Evolutionary conservation across 2,888 invertebrate species (phyloP).

Genomic region (Amphipyra berbera): DNA sequence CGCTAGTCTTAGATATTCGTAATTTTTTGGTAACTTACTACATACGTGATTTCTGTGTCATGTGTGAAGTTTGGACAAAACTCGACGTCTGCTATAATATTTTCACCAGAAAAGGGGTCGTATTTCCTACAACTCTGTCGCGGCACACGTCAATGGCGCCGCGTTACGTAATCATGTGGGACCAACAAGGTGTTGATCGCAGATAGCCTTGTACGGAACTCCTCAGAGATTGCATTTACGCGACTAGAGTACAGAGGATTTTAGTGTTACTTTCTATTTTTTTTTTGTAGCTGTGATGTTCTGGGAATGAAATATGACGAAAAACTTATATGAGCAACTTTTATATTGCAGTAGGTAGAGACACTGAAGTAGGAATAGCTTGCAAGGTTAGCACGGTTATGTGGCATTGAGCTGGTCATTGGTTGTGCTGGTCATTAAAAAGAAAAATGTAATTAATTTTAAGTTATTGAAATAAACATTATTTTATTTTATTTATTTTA

Average conservation of each 20-base stretch:
- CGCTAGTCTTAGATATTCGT: too few species aligned
- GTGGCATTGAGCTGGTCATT: too few species aligned
- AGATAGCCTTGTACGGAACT: slow-evolving; percentile 34
- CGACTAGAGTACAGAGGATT: slow-evolving; percentile 20
- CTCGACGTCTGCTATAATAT: not conserved
- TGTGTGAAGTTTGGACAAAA: not conserved
- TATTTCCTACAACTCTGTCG: slow-evolving; percentile 43
- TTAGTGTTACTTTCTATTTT: slow-evolving; percentile 41
- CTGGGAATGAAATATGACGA: not conserved
- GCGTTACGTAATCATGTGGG: slow-evolving; percentile 10
- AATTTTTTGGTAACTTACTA: too few species aligned
- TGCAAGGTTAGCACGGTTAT: too few species aligned
- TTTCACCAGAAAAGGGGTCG: slow-evolving; percentile 19
- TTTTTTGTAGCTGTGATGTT: slow-evolving; percentile 22
- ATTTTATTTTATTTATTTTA: too few species aligned
- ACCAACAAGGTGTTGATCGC: slow-evolving; percentile 33
- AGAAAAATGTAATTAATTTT: too few species aligned
- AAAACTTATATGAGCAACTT: not conserved
- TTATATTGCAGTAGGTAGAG: too few species aligned
- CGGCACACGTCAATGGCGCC: slow-evolving; percentile 31
- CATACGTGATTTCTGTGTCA: not conserved
- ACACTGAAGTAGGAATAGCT: too few species aligned
- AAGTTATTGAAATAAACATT: too few species aligned
- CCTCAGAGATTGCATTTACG: slow-evolving; percentile 22
- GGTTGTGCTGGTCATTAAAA: too few species aligned